phyloP scores from a whole-genome alignment of 92 coral and sea anemone species.

The Porites evermanni region DNA sequence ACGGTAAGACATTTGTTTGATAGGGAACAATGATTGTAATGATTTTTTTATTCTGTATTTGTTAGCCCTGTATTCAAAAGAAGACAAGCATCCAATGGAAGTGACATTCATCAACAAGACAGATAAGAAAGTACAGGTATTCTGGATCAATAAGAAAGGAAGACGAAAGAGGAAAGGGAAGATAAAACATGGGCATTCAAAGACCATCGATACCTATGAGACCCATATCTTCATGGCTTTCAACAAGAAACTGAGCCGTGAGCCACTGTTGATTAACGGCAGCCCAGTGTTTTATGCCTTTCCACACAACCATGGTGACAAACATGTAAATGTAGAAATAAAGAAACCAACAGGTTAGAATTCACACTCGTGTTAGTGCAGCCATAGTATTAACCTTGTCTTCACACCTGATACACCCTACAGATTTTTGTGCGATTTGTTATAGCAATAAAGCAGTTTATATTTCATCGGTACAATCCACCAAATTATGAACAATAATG shows the following conservation, averaged over 20 bases:
- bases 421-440: too few relatives aligned
- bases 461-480: too few relatives aligned
- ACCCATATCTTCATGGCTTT: conserved; percentile 87
- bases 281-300: conserved; percentile 81
- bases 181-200: conserved; percentile 81
- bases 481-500: too few relatives aligned
- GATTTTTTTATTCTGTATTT: neutral
- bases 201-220: conserved; percentile 78
- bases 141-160: conserved; percentile 85
- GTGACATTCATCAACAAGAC: conserved; percentile 89
- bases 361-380: too few relatives aligned
- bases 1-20: too few relatives aligned
- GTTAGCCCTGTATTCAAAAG: conserved; percentile 80
- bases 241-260: conserved; percentile 67
- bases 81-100: conserved; percentile 76
- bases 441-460: too few relatives aligned
- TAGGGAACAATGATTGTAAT: neutral
- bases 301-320: conserved; percentile 55
- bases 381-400: too few relatives aligned
- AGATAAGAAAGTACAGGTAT: conserved; percentile 78
- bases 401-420: too few relatives aligned
- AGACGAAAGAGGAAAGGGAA: conserved; percentile 67
- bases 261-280: conserved; percentile 70
- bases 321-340: conserved; percentile 80
- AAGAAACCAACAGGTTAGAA: conserved; percentile 76